These are phyloP conservation scores for Noctuana brunneofusca DNA, from an alignment of 2,888 invertebrate genomes.

Conservation along the genomic window DNA sequence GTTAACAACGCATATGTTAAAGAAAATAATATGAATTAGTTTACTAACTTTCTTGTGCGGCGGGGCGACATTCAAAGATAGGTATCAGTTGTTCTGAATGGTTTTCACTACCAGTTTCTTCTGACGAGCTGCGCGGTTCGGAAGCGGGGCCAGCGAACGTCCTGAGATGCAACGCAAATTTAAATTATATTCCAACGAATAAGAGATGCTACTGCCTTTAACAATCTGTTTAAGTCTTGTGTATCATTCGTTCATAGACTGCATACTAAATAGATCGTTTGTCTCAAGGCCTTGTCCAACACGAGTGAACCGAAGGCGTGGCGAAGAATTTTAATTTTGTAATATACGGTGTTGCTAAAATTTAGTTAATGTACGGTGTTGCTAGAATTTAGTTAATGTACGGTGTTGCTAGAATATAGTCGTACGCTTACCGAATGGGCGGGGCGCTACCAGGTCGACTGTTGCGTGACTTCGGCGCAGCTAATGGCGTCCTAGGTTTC, in stretches of 20 bases:
- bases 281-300: too few relatives aligned
- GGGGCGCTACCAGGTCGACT: conserved; percentile 38
- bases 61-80: conserved; percentile 41
- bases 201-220: too few relatives aligned
- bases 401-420: background rate
- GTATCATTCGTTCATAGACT: too few relatives aligned
- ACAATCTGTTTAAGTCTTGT: too few relatives aligned
- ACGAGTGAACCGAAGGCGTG: too few relatives aligned
- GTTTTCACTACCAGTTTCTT: conserved; percentile 53
- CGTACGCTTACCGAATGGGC: conserved; percentile 46
- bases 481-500: conserved; percentile 36
- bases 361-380: too few relatives aligned
- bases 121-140: conserved; percentile 54
- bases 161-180: background rate
- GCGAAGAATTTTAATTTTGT: too few relatives aligned
- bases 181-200: too few relatives aligned
- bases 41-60: conserved; percentile 1
- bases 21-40: background rate
- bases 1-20: too few relatives aligned
- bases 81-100: conserved; percentile 55
- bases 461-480: conserved; percentile 33
- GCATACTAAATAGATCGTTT: too few relatives aligned
- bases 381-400: background rate
- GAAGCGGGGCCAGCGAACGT: conserved; percentile 20
- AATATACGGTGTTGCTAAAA: too few relatives aligned